These are phyloP conservation scores for Gobionotothen gibberifrons DNA, from an alignment of 2,797 vertebrate genomes.

Conservation along the genomic window DNA sequence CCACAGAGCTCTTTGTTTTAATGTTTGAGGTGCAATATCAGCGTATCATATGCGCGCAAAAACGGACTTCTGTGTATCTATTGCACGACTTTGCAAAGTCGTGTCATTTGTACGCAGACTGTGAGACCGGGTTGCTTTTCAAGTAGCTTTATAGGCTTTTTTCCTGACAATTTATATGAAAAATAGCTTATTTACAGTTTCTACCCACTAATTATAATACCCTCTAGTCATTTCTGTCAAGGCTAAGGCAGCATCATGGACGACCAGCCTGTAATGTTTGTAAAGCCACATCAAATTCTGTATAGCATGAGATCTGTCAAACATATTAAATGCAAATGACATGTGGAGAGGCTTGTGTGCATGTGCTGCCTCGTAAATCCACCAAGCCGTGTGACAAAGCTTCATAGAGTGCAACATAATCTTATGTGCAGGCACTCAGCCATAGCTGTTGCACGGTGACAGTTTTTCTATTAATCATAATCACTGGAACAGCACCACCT, in stretches of 20 bases:
- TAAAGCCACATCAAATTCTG: constrained; percentile 37
- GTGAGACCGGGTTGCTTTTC: too few species aligned
- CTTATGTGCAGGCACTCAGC: constrained; percentile 52
- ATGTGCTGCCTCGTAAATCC: constrained; percentile 31
- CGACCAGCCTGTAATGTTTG: constrained; percentile 30
- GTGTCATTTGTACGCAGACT: too few species aligned
- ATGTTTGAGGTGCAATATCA: too few species aligned
- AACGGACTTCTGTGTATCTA: too few species aligned
- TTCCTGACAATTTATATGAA: constrained; percentile 19
- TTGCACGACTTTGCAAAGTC: too few species aligned
- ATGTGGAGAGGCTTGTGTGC: constrained; percentile 17
- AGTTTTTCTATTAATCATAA: constrained; percentile 71
- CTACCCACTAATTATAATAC: background rate
- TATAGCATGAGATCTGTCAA: constrained; percentile 7
- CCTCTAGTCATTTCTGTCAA: constrained; percentile 20
- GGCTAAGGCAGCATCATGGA: constrained; percentile 3
- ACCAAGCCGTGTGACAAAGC: constrained; percentile 39
- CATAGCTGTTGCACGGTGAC: constrained; percentile 51
- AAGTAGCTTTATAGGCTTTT: constrained; percentile 10
- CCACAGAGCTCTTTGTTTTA: too few species aligned
- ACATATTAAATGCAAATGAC: constrained; percentile 39
- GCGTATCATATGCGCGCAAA: too few species aligned
- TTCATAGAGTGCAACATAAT: constrained; percentile 58
- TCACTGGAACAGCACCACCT: constrained; percentile 55
- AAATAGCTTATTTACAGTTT: constrained; percentile 25